Evolutionary conservation across 2,797 vertebrate species (phyloP).

Genomic region (Semaprochilodus insignis): DNA sequence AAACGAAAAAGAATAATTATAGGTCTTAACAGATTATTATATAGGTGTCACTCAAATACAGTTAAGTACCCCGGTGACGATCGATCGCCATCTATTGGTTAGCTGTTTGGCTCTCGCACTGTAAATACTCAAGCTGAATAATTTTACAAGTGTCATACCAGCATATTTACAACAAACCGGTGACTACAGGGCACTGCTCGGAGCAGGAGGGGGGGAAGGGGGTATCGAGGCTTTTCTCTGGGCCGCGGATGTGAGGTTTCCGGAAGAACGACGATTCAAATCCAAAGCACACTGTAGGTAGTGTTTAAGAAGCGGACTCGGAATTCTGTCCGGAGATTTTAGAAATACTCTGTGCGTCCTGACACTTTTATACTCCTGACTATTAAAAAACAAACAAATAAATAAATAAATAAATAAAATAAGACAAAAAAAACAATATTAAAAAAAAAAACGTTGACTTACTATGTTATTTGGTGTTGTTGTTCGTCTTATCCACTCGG

Average conservation of each 20-base stretch:
- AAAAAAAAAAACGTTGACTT: constrained; percentile 19
- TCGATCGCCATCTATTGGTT: constrained; percentile 69
- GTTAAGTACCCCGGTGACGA: constrained; percentile 74
- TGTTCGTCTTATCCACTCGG: constrained; percentile 76
- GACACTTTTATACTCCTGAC: constrained; percentile 82
- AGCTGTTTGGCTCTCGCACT: constrained; percentile 75
- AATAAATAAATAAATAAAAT: too few relatives aligned
- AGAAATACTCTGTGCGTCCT: constrained; percentile 80
- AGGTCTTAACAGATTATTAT: constrained; percentile 78
- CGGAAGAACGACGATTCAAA: constrained; percentile 69
- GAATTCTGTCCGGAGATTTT: constrained; percentile 86
- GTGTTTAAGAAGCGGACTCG: constrained; percentile 78
- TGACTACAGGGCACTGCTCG: constrained; percentile 80
- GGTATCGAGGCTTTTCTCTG: constrained; percentile 18
- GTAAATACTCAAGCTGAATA: constrained; percentile 83
- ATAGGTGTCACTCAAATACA: constrained; percentile 76
- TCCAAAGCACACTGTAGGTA: constrained; percentile 92
- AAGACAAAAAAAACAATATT: neutral
- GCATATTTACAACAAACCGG: constrained; percentile 83
- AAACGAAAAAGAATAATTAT: constrained; percentile 59
- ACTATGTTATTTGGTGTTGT: constrained; percentile 67
- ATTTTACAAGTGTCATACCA: constrained; percentile 88
- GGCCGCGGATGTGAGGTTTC: constrained; percentile 59
- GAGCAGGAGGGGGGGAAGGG: neutral
- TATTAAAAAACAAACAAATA: constrained; percentile 20